Base-by-base conservation (phyloP, 2,113 vertebrate genomes). In the Nothocercus julius region DNA sequence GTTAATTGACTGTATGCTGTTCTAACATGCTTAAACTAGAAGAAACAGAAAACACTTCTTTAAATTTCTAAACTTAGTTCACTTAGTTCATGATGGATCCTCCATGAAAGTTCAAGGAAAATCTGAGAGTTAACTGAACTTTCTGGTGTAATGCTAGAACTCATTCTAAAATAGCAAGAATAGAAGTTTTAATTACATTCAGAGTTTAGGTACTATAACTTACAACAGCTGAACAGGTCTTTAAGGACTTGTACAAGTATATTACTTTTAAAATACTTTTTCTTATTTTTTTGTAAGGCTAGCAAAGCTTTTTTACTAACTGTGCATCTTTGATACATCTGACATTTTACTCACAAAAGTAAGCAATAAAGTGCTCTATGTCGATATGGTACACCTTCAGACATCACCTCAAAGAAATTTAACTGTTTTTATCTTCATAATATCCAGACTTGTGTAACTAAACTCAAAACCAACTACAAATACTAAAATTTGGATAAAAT, bases 211-310 rank as follows among this genome's bases (percentile, higher is more conserved):
- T 56, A 56, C 27, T 30, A 30, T 56, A 56, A 27, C 21, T 13
- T 25, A 25, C 51, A 54, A 54, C 27, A 21, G 54, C 54, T 56
- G 17, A 85, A 4, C 28, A 74, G 21, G 42, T 40, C 44, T 47
- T 22, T 47, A 90, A 90, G 51, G 17, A 32, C 21, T 62, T n/a
- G 40, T 34, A 69, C 10, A 89, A 81, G 63, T n/a, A 63, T 22
- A 38, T 3, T 38, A 9, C 13, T 72, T 38, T n/a, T 38, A 49
- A 49, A 49, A 49, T 22, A 22, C 44, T 54, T 10, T n/a, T 58
- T 68, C 8, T 7, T 40, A 6, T 0, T 2, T 9, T 53, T 51
- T 30, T 3, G 1, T 42, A 62, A 0, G 2, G 44, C 30, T 59
- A 54, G 38, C 27, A 61, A 17, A 61, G 38, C 8, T 54, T 42